Base-by-base conservation (phyloP, 1,140 invertebrate genomes). In the Nylanderia fulva region DNA sequence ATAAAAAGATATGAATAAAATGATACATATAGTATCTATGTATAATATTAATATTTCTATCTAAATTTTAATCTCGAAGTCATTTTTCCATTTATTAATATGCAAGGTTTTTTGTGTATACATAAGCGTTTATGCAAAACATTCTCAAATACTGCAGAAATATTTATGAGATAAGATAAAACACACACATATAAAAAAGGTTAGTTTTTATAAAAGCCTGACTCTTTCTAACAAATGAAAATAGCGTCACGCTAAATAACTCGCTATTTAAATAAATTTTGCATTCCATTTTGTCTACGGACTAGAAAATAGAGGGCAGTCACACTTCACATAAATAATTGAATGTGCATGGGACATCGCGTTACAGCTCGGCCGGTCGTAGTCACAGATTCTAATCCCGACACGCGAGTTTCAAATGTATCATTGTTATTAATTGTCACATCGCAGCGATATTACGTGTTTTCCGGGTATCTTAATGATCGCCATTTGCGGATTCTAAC, bases 341-440 rank as follows among this genome's bases (percentile, higher is more conserved):
- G 15, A 80, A 56, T 29, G 21, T 56, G 11, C 48, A 39, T 15
- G 66, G 2, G 13, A 68, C 15, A 24, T 56, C 52, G 29, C 18
- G 8, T 21, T 45, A 24, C 21, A 58, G 4, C 8, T 58, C 21
- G 76, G 9, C 7, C 36, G 24, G 29, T 36, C 42, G 6, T 21
- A 29, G n/a, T 69, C 64, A 39, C 56, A 72, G 77, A 82, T 72
- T 72, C 27, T 42, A 80, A 80, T 58, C 48, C 18, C 33, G 52
- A 42, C 42, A 33, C 18, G 52, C 66, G 42, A 45, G 5, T 18
- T 18, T 36, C 77, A 71, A 82, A 82, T 82, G 52, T 71, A 82
- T 82, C 77, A 82, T 8, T 24, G 33, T 71, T 72, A 82, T 60
- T 82, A 82, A 82, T 56, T 56, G n/a, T 72, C 77, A 27, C 66